phyloP scores from a whole-genome alignment of 1,140 invertebrate species.

The Drosophila nannoptera region DNA sequence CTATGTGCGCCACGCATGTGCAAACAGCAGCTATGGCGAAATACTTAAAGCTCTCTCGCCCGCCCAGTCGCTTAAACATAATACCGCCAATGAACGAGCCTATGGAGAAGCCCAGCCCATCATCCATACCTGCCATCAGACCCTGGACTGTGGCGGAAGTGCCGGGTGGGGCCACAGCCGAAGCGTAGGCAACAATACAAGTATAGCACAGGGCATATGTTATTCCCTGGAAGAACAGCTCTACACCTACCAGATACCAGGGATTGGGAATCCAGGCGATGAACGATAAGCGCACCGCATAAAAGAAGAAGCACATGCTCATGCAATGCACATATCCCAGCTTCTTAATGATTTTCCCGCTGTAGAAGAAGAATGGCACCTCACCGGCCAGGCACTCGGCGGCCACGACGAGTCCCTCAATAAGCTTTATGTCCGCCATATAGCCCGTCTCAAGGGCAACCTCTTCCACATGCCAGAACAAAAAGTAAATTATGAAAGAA shows the following conservation, averaged over 20 bases:
- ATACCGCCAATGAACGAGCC: constrained; percentile 83
- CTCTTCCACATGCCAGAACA: constrained; percentile 89
- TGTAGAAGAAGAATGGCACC: constrained; percentile 86
- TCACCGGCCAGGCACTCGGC: constrained; percentile 87
- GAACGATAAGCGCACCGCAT: constrained; percentile 83
- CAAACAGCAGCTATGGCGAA: constrained; percentile 80
- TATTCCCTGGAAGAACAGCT: constrained; percentile 87
- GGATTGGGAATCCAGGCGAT: constrained; percentile 86
- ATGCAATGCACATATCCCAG: constrained; percentile 85
- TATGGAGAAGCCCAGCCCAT: constrained; percentile 85
- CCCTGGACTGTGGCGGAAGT: constrained; percentile 90
- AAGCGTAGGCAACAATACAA: constrained; percentile 88
- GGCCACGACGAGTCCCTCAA: constrained; percentile 87
- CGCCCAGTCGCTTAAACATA: constrained; percentile 82
- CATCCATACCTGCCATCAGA: constrained; percentile 89
- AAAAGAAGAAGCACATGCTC: constrained; percentile 85
- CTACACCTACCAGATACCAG: constrained; percentile 86
- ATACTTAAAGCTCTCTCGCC: constrained; percentile 80
- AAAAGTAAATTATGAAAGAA: constrained; percentile 88
- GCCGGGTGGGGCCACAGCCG: constrained; percentile 85
- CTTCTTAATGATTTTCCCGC: constrained; percentile 85
- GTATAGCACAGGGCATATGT: constrained; percentile 89
- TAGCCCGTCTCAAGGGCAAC: constrained; percentile 82
- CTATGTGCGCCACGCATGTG: constrained; percentile 80
- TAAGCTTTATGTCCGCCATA: constrained; percentile 85